A percentile compares a stretch with the other conserved stretches of the same genome.
These are phyloP conservation scores for Parapsyche elsis DNA, from an alignment of 1,140 invertebrate species.

Conservation along the genomic window DNA sequence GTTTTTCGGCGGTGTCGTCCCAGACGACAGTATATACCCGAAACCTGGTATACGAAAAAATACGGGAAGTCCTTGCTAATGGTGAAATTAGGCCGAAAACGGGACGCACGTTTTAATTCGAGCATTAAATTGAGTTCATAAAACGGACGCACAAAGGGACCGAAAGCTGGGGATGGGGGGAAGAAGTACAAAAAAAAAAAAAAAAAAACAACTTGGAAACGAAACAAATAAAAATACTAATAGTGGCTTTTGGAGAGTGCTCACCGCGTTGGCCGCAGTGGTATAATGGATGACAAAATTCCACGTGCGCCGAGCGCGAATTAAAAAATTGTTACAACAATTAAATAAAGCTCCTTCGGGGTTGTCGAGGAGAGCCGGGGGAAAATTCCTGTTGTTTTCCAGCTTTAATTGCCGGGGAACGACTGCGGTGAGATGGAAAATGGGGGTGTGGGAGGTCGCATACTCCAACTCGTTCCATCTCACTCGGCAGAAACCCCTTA, in stretches of 20 bases:
- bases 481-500: neutral
- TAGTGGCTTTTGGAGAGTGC: slow-evolving; percentile 38
- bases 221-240: slow-evolving; percentile 39
- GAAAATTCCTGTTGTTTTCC: slow-evolving; percentile 49
- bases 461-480: neutral
- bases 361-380: slow-evolving; percentile 15
- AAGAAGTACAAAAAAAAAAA: neutral
- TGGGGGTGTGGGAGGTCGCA: neutral
- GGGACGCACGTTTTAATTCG: slow-evolving; percentile 33
- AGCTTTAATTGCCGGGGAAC: slow-evolving; percentile 45
- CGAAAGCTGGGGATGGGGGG: too few relatives aligned
- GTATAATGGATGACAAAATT: neutral
- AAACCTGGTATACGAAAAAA: neutral
- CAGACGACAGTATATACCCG: neutral
- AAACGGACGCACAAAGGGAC: neutral
- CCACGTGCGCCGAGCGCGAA: slow-evolving; percentile 34
- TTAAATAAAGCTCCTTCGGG: slow-evolving; percentile 51
- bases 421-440: slow-evolving; percentile 19
- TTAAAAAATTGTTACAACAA: slow-evolving; percentile 54
- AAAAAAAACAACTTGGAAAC: neutral
- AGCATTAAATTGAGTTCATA: slow-evolving; percentile 35
- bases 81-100: slow-evolving; percentile 9
- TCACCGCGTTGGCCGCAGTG: slow-evolving; percentile 14
- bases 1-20: neutral
- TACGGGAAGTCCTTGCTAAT: neutral